phyloP scores from a whole-genome alignment of 2,113 vertebrate species.

The Tychaedon coryphoeus region DNA sequence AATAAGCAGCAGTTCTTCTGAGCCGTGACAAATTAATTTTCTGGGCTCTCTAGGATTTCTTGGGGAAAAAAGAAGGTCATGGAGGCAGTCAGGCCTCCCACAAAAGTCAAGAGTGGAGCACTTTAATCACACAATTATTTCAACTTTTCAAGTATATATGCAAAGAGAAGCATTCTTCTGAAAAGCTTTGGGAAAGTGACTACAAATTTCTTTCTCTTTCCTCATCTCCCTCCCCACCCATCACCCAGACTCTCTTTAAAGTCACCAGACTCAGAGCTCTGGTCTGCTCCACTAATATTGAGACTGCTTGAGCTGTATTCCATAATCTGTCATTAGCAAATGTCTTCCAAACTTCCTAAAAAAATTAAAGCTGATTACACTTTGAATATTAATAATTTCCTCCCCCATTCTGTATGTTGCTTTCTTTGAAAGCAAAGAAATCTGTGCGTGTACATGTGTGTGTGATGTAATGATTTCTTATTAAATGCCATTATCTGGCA shows the following conservation, averaged over 20 bases:
- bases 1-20: background rate
- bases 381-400: background rate
- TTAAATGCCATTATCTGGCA: background rate
- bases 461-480: background rate
- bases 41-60: background rate
- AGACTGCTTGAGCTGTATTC: background rate
- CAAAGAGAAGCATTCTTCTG: background rate
- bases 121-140: background rate
- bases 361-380: rapidly evolving
- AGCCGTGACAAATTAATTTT: background rate
- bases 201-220: background rate
- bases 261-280: background rate
- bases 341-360: background rate
- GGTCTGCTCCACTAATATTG: background rate
- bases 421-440: background rate
- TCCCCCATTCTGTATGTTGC: background rate
- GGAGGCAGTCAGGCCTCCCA: background rate
- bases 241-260: background rate
- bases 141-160: background rate
- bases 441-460: background rate
- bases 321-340: background rate
- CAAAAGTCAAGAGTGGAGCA: background rate
- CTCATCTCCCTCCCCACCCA: background rate
- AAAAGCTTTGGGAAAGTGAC: background rate
- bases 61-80: background rate